Base-by-base conservation (phyloP, 2,888 invertebrate genomes). In the Cheilosia soror region DNA sequence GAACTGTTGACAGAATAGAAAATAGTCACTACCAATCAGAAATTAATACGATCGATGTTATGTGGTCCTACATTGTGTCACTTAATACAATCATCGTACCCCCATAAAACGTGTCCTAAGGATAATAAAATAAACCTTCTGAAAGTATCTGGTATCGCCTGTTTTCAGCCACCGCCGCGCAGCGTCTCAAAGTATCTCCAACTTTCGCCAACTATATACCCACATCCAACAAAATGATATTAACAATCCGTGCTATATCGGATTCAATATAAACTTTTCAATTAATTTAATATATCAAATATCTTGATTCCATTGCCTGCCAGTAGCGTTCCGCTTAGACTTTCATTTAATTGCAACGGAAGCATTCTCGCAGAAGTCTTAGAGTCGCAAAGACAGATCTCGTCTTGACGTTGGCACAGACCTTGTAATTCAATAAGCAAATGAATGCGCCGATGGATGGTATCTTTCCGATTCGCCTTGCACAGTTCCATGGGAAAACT, bases 271-370 rank as follows among this genome's bases (percentile, higher is more conserved):
- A 71, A 81, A 71, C 69, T 69, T 71, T 69, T 77, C 76, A 76
- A 76, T 81, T 71, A 76, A 53, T 65, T 69, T 65, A 37, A 51
- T 29, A 42, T 71, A 65, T 82, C 58, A 44, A 71, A 71, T 82
- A 55, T 71, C 71, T 58, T 1, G 15, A 51, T 53, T 1, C 9
- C 3, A 37, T 11, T 42, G 31, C 13, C 57, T 37, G 42, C 20
- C 20, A 1, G 29, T 31, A 49, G 15, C 53, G 31, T 55, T 80
- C 66, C 53, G 66, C 68, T 73, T 53, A 66, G 51, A 79, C 53
- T 66, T 66, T 44, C 53, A 42, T 66, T 53, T 53, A 73, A 73
- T 75, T 68, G 75, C 68, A 75, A 55, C 62, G 68, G 68, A 80
- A 80, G 75, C 31, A 53, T 55, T n/a, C 62, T 62, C 49, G 27